phyloP scores from a whole-genome alignment of 1,140 invertebrate species.

The Coenobita brevimanus region DNA sequence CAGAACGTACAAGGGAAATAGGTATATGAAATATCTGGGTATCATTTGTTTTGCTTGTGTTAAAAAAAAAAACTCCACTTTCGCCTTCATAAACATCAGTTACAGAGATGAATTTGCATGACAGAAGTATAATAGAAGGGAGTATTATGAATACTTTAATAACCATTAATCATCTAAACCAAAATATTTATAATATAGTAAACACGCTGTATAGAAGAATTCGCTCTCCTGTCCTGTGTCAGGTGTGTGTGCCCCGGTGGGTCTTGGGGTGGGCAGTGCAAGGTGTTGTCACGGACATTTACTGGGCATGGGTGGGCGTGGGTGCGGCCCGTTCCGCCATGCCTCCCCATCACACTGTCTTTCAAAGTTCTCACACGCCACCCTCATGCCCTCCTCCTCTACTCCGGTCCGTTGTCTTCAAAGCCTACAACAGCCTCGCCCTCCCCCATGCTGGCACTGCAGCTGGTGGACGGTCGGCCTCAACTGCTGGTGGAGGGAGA shows the following conservation, averaged over 20 bases:
- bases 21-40: no score
- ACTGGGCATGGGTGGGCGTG: slow-evolving; percentile 37
- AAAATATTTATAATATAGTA: no score
- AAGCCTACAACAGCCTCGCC: neutral
- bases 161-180: no score
- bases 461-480: slow-evolving; percentile 31
- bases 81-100: no score
- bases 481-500: slow-evolving; percentile 30
- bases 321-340: slow-evolving; percentile 21
- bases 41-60: no score
- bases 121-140: no score
- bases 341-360: slow-evolving; percentile 28
- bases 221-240: neutral
- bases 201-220: no score
- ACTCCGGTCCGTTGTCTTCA: slow-evolving; percentile 28
- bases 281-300: slow-evolving; percentile 34
- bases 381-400: slow-evolving; percentile 16
- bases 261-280: slow-evolving; percentile 2
- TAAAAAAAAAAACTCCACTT: no score
- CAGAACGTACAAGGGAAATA: neutral
- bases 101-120: no score
- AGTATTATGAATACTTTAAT: no score
- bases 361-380: slow-evolving; percentile 28
- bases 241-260: slow-evolving; percentile 21
- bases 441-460: slow-evolving; percentile 40